Evolutionary conservation across 92 coral and sea anemone genomes (phyloP).

Genomic region (Hydrozoanthus gracilis): DNA sequence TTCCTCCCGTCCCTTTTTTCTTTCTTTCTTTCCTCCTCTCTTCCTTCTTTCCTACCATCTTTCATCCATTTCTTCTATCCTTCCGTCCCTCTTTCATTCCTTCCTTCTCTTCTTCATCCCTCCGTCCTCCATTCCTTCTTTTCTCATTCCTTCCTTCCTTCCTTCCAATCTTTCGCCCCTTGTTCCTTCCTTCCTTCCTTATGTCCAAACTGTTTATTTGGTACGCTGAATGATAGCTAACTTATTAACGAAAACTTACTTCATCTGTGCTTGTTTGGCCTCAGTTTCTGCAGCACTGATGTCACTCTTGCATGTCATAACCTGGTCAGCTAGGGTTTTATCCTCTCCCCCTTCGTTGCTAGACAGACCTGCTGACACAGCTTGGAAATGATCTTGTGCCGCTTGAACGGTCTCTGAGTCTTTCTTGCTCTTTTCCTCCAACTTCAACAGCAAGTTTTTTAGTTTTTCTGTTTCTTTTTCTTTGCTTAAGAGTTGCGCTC

Average conservation of each 20-base stretch:
- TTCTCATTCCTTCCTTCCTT: too few species aligned
- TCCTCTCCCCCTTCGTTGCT: slow-evolving; percentile 93
- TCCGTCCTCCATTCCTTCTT: too few species aligned
- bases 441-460: slow-evolving; percentile 71
- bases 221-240: too few species aligned
- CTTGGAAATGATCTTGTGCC: slow-evolving; percentile 97
- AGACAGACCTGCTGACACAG: slow-evolving; percentile 97
- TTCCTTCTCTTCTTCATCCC: too few species aligned
- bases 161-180: not conserved
- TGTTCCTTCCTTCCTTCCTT: too few species aligned
- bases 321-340: slow-evolving; percentile 94
- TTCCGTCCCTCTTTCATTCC: too few species aligned
- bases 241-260: slow-evolving; percentile 64
- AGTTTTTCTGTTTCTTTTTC: slow-evolving; percentile 81
- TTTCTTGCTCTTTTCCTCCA: slow-evolving; percentile 83
- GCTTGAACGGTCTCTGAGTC: slow-evolving; percentile 80
- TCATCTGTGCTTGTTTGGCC: slow-evolving; percentile 93
- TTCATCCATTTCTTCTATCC: too few species aligned
- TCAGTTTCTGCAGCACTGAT: slow-evolving; percentile 97
- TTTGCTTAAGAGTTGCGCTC: slow-evolving; percentile 69
- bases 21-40: too few species aligned
- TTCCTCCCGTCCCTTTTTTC: too few species aligned
- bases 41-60: too few species aligned
- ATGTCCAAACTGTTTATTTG: too few species aligned
- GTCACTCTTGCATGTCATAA: slow-evolving; percentile 89